Percentiles rank a stretch among this genome's conserved stretches.
phyloP scores from a whole-genome alignment of 2,113 vertebrate species.

The Lepus europaeus region DNA sequence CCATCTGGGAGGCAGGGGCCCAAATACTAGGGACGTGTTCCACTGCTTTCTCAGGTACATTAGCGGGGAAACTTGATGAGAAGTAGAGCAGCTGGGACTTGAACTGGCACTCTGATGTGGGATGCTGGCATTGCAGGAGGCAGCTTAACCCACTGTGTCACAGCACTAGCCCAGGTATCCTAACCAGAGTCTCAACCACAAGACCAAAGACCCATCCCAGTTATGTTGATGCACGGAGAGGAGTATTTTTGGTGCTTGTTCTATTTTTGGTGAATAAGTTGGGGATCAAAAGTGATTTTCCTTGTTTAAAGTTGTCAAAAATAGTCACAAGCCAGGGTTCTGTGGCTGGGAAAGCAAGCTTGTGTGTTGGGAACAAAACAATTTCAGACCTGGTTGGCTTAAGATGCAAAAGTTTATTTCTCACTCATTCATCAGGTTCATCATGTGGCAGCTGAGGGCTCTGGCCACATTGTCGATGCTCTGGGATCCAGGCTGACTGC shows the following conservation, averaged over 20 bases:
- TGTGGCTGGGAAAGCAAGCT: not conserved
- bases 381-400: not conserved
- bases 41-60: no score
- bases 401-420: not conserved
- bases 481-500: not conserved
- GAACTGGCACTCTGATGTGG: no score
- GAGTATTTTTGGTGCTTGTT: not conserved
- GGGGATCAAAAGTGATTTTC: constrained; percentile 9
- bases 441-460: not conserved
- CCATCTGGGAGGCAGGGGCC: no score
- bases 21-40: no score
- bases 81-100: no score
- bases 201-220: not conserved
- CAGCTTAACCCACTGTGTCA: no score
- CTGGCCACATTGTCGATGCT: not conserved
- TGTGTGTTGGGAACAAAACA: not conserved
- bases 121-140: no score
- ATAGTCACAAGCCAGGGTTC: not conserved
- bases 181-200: no score
- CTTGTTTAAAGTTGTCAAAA: not conserved
- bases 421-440: not conserved
- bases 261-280: not conserved
- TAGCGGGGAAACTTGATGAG: no score
- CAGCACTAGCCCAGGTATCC: no score
- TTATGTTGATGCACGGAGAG: not conserved